phyloP scores from a whole-genome alignment of 2,113 vertebrate species.

The Eolophus roseicapilla region DNA sequence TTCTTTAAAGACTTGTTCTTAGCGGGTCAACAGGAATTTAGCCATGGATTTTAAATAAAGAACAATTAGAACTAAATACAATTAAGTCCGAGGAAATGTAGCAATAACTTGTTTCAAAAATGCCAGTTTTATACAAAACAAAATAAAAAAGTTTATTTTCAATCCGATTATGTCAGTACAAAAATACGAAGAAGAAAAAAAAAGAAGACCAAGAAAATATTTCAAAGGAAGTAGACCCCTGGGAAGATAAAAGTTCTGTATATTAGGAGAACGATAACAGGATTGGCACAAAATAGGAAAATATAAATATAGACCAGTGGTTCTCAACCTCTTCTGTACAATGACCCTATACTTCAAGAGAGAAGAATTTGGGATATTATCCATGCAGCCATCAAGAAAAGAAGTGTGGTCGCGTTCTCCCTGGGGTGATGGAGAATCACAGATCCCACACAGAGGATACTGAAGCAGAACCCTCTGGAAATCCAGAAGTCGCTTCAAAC shows the following conservation, averaged over 20 bases:
- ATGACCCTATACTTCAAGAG: not conserved
- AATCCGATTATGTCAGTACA: not conserved
- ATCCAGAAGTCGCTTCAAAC: not conserved
- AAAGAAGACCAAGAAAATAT: not conserved
- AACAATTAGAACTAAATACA: not conserved
- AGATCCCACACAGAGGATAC: not conserved
- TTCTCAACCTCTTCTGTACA: slow-evolving; percentile 7
- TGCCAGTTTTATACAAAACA: not conserved
- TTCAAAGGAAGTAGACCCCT: not conserved
- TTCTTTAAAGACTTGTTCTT: not conserved
- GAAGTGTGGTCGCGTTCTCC: not conserved
- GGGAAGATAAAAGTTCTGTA: slow-evolving; percentile 19
- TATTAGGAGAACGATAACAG: not conserved
- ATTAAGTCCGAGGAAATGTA: not conserved
- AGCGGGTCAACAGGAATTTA: not conserved
- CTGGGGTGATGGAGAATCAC: not conserved
- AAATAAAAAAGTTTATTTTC: not conserved
- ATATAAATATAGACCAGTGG: slow-evolving; percentile 19
- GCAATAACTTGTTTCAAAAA: too few relatives aligned
- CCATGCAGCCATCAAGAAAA: not conserved
- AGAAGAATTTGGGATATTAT: not conserved
- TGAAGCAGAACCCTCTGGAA: not conserved
- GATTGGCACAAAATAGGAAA: slow-evolving; percentile 6
- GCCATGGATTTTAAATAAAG: not conserved
- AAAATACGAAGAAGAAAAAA: not conserved